A percentile compares a stretch with the other conserved stretches of the same genome.
Evolutionary conservation across 2,888 invertebrate genomes (phyloP).

Genomic region (Meteorus colon): DNA sequence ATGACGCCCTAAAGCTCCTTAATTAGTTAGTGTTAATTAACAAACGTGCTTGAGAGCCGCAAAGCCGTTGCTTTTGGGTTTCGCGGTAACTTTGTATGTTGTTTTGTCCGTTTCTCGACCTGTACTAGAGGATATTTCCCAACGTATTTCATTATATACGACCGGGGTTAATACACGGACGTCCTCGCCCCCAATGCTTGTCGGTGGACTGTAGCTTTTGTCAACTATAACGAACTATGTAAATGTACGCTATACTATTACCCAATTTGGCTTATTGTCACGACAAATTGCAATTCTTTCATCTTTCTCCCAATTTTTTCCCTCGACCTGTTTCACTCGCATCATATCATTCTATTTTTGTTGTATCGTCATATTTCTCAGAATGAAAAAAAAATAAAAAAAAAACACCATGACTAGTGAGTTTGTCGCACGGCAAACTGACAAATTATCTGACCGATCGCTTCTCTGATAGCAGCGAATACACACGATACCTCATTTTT

Average conservation of each 20-base stretch:
- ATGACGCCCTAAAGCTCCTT: slow-evolving; percentile 59
- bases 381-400: neutral
- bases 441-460: neutral
- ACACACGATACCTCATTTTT: neutral
- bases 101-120: slow-evolving; percentile 20
- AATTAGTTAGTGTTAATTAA: slow-evolving; percentile 71
- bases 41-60: slow-evolving; percentile 63
- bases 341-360: too few species aligned
- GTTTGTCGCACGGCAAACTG: neutral
- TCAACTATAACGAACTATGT: slow-evolving; percentile 3
- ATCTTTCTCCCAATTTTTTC: neutral
- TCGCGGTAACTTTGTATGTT: slow-evolving; percentile 35
- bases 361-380: too few species aligned
- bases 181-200: neutral
- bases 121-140: neutral
- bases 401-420: neutral
- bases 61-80: slow-evolving; percentile 44
- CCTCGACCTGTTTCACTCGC: too few species aligned
- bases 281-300: neutral
- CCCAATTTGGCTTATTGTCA: neutral
- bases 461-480: neutral
- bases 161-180: neutral
- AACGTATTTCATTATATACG: slow-evolving; percentile 1
- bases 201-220: neutral
- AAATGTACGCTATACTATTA: neutral